Base-by-base conservation (phyloP, 2,113 vertebrate genomes). In the Grammomys dolichurus region DNA sequence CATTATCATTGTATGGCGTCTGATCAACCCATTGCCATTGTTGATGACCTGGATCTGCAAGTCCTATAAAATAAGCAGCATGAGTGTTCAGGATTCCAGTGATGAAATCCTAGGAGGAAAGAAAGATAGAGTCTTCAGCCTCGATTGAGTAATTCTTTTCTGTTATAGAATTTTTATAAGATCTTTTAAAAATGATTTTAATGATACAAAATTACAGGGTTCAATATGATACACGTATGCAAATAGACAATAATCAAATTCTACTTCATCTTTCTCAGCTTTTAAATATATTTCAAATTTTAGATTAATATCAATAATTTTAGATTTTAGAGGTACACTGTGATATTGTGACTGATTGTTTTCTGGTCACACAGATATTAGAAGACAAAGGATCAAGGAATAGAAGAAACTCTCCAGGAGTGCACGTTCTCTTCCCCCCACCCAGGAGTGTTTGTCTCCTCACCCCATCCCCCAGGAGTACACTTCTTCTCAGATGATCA, bases 71-170 rank as follows among this genome's bases (percentile, higher is more conserved):
- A 75, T 97, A 96, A 76, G 28, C 56, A 40, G 0, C 0, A 0
- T 0, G 0, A 69, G 0, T 0, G 2, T n/a, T 0, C 67, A 96
- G 51, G 0, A 91, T 26, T 43, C 10, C 3, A 43, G 0, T 65
- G 24, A 97, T 84, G 40, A 97, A 95, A 43, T 95, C 46, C 97
- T 97, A 76, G 93, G 7, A 46, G 43, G 90, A 17, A 76, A 65
- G 48, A 81, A 40, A 90, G 40, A 73, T 26, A 43, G 33, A 65
- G 22, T 22, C 17, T 26, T 88, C 48, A 67, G 22, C 48, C 48
- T 72, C 7, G 8, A 19, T 28, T 16, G 33, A 73, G 16, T 19
- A 36, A 13, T 87, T 33, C 19, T 60, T 43, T 60, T 60, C 14
- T 76, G 24, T 43, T 76, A 33, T 3, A 20, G 22, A 60, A 46